Evolutionary conservation across 2,113 vertebrate genomes (phyloP), one percentile per base, ranked within the genome.

Genomic region (Gasterosteus nipponicus): DNA sequence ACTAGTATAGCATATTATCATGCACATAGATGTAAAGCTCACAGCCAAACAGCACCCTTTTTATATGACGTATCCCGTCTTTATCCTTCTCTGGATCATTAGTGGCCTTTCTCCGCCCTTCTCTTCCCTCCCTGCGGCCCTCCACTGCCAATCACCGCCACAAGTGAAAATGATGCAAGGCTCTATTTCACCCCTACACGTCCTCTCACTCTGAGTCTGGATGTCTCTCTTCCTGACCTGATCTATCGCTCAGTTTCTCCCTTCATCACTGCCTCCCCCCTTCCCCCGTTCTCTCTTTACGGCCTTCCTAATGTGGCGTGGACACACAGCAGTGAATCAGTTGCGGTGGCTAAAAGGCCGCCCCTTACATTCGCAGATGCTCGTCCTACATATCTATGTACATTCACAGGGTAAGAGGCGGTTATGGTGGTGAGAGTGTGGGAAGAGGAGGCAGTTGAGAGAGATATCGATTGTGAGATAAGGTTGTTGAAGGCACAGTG

Each of bases 391-490:
- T 62, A 64, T 70, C 62, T 44, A 64, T 70, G 58, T 44, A 14
- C 57, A 47, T 22, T 78, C 56, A 54, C 41, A 19, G 35, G n/a
- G 60, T 39, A 8, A 41, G 29, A 71, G 41, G 44, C 59, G 63
- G 56, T 75, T 33, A 74, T 18, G 56, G 73, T 46, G 54, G 65
- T 12, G 69, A 64, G 66, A 42, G 38, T 53, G 73, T 77, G 62
- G 62, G 35, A 76, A 81, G 65, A 54, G 18, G 62, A 78, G 49
- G 69, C 57, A 31, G 73, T 11, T 2, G 18, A 53, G 62, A 77
- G 44, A 47, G 67, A 69, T 78, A 84, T 82, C 79, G 77, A 90
- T 81, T 78, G 65, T 60, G n/a, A n/a, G n/a, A n/a, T n/a, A n/a
- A n/a, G n/a, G n/a, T n/a, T n/a, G n/a, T n/a, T n/a, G n/a, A 85